Base-by-base conservation (phyloP, 2,113 vertebrate genomes). In the Mustela nigripes region DNA sequence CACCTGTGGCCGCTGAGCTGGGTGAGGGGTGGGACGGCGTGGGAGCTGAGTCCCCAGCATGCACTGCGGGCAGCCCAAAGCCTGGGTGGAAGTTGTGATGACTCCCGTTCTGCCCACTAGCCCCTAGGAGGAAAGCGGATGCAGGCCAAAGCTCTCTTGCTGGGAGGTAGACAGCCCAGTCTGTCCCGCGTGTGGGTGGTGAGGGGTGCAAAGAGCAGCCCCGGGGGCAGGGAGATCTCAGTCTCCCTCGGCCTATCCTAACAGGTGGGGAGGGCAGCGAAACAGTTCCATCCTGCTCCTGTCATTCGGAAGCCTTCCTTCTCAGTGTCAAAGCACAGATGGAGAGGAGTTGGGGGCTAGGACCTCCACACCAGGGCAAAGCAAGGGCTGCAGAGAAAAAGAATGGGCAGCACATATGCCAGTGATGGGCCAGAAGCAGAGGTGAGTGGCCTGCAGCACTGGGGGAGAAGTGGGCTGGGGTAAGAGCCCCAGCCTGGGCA, bases 41-140 rank as follows among this genome's bases (percentile, higher is more conserved):
- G 8, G 18, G 93, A n/a, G 53, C 89, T 63, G 80, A 93, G 58
- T 83, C 95, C 95, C 95, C 94, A 89, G 94, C 86, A 63, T 96
- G 92, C 83, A 65, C 28, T 65, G 62, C 16, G 7, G 42, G 42
- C 56, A 79, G 73, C 56, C 26, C 19, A 22, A 94, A 81, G 69
- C 67, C 91, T 31, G 16, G 58, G 28, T 31, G 8, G 5, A 91
- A 42, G 67, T 50, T 11, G 6, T 39, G 11, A 50, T 48, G 26
- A 78, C 74, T 45, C 14, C 26, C 0, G 42, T 7, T 8, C 42
- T 7, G 4, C 42, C 26, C 74, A 28, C 26, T 48, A 48, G 26
- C 26, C 28, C 26, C 28, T 9, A 2, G 42, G 48, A 16, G 53
- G 53, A 81, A 12, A 22, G 58, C 5, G 1, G 21, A 62, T 21